Percentiles rank a stretch among this genome's conserved stretches.
phyloP scores from a whole-genome alignment of 2,888 invertebrate species.

The Seira sanloemensis region DNA sequence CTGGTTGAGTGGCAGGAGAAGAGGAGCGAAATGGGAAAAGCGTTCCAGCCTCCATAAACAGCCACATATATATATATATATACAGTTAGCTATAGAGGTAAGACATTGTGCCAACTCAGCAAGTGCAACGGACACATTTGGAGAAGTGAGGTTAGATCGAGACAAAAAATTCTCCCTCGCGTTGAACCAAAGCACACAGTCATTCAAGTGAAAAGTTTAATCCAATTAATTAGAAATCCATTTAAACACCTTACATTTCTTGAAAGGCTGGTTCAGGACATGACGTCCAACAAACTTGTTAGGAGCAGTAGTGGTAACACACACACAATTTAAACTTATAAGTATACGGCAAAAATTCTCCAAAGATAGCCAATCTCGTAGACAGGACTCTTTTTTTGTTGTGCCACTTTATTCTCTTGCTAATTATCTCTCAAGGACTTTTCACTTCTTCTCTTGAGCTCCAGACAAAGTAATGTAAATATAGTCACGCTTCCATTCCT shows the following conservation, averaged over 20 bases:
- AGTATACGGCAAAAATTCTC: background rate
- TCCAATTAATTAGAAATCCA: slow-evolving; percentile 48
- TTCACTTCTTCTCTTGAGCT: slow-evolving; percentile 13
- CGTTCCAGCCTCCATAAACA: background rate
- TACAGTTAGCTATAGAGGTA: no score
- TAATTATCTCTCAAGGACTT: slow-evolving; percentile 60
- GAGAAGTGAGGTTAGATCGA: no score
- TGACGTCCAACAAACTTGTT: background rate
- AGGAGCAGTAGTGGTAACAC: background rate
- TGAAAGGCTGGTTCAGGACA: background rate
- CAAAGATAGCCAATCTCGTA: background rate
- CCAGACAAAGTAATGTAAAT: slow-evolving; percentile 30
- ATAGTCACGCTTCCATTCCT: slow-evolving; percentile 40
- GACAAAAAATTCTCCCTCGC: no score
- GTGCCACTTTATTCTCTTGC: slow-evolving; percentile 29
- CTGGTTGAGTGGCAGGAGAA: background rate
- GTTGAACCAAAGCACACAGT: no score
- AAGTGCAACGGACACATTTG: no score
- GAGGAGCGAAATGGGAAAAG: background rate
- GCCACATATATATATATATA: background rate
- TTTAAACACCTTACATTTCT: background rate
- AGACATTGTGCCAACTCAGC: no score
- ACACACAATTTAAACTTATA: background rate
- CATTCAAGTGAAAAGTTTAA: slow-evolving; percentile 39
- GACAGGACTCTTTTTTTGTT: background rate